Base-by-base conservation (phyloP, 2,797 vertebrate species). In the Coregonus suidteri region DNA sequence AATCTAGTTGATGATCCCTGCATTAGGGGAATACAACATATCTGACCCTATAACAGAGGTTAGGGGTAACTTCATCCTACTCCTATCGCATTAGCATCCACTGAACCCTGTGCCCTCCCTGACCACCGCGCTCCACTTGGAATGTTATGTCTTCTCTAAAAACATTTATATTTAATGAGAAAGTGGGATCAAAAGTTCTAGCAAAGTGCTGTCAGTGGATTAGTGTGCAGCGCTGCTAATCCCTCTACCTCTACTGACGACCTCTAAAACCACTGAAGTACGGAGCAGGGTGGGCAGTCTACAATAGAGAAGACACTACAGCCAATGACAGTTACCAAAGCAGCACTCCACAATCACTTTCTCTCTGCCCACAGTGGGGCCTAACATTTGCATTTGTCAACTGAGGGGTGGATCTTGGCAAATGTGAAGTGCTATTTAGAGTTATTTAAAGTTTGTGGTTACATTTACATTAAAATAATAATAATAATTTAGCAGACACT, bases 221-320 rank as follows among this genome's bases (percentile, higher is more conserved):
- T 64, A 64, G 59, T 25, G 59, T 64, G n/a, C 59, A 25, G 20
- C 20, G 59, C 59, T 64, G 59, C 59, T 64, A 64, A 64, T 64
- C 59, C 59, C 20, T 6, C 59, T 9, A 25, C 20, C 59, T 1
- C 59, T 59, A 6, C 20, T 25, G 25, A 64, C 20, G 1, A 64
- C 16, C 5, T 64, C 25, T 9, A 64, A 3, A 64, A 64, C 16
- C 3, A 64, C 59, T 5, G 9, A 4, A 2, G 59, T 64, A 64
- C 59, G 25, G 20, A 64, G 59, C 59, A 25, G 41, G 9, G 20
- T 20, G 59, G 59, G 59, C 59, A 25, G 59, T 25, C 25, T 25
- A 62, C 59, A 62, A 2, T 25, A 62, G 7, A 6, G n/a, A 62
- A 62, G 6, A 64, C 41, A 13, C 41, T 13, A 13, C 41, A 47